These are phyloP conservation scores for Chouioia cunea DNA, from an alignment of 2,888 invertebrate genomes.

Conservation along the genomic window DNA sequence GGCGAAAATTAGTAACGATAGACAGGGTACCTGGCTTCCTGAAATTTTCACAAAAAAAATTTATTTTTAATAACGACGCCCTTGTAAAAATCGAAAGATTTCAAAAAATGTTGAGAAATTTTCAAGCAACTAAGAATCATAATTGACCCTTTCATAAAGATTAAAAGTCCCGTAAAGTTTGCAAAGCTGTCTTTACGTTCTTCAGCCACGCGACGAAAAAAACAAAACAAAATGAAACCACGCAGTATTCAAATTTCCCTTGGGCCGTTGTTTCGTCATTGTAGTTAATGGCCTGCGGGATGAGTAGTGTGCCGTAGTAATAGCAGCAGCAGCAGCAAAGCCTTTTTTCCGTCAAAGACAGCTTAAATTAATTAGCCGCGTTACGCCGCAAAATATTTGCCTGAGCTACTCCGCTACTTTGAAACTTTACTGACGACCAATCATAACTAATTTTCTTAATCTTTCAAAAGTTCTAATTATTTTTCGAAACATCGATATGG, in stretches of 20 bases:
- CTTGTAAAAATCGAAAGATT: too few relatives aligned
- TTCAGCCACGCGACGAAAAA: slow-evolving; percentile 36
- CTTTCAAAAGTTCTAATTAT: too few relatives aligned
- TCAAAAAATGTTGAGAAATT: too few relatives aligned
- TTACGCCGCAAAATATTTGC: slow-evolving; percentile 17
- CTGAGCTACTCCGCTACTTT: neutral
- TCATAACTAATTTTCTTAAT: neutral
- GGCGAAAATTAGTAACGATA: slow-evolving; percentile 38
- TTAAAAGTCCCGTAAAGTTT: too few relatives aligned
- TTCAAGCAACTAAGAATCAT: too few relatives aligned
- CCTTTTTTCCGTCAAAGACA: slow-evolving; percentile 16
- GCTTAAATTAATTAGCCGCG: slow-evolving; percentile 37
- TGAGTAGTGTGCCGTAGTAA: slow-evolving; percentile 15
- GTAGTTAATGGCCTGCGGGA: slow-evolving; percentile 48
- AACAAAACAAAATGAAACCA: slow-evolving; percentile 1
- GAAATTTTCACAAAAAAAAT: slow-evolving; percentile 28
- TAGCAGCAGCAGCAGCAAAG: neutral
- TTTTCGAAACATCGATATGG: too few relatives aligned
- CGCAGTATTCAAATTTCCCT: slow-evolving; percentile 49
- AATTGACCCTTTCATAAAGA: too few relatives aligned
- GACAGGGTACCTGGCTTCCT: slow-evolving; percentile 39
- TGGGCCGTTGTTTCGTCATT: slow-evolving; percentile 49
- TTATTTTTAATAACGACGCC: neutral
- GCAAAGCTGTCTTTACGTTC: slow-evolving; percentile 26
- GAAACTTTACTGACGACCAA: neutral